Base-by-base conservation (phyloP, 2,888 invertebrate genomes). In the Archips crataeganus region DNA sequence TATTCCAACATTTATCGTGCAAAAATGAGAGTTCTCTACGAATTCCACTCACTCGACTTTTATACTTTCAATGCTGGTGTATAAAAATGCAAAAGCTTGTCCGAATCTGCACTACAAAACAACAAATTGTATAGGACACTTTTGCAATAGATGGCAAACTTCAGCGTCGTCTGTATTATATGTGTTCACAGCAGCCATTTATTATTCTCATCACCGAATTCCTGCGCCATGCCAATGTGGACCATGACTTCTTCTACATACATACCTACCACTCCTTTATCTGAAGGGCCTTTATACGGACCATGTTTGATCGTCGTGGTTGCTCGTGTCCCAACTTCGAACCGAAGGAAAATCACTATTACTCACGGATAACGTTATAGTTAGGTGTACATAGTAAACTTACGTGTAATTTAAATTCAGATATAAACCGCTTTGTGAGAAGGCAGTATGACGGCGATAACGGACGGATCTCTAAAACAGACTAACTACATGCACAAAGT, bases 81-180 rank as follows among this genome's bases (percentile, higher is more conserved):
- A 45, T 45, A 45, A 45, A 45, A 45, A 45, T 49, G 49, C n/a
- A 49, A 49, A 23, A 49, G 13, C n/a, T 13, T 23, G 23, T 11
- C 10, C 3, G 11, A 2, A 11, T 32, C 23, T n/a, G 36, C 15
- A 51, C 49, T 34, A 42, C n/a, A 32, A 3, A 45, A 49, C 42
- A 11, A 54, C 54, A 66, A 54, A 57, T 67, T 39, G 23, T 42
- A 67, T 67, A 9, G 57, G 42, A 67, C 54, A 67, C 6, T 69
- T 2, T 69, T 72, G 77, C 79, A 75, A 78, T 77, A 76, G 74
- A 74, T 74, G 67, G 70, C 75, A 79, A 85, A 80, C 82, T 85
- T 80, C 71, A 72, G 65, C 78, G 75, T n/a, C 3, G 59, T 36
- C 9, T 3, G 42, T 65, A 63, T 70, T 70, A 70, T 70, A 64